Evolutionary conservation across 92 coral and sea anemone species (phyloP).

Genomic region (Porites evermanni): DNA sequence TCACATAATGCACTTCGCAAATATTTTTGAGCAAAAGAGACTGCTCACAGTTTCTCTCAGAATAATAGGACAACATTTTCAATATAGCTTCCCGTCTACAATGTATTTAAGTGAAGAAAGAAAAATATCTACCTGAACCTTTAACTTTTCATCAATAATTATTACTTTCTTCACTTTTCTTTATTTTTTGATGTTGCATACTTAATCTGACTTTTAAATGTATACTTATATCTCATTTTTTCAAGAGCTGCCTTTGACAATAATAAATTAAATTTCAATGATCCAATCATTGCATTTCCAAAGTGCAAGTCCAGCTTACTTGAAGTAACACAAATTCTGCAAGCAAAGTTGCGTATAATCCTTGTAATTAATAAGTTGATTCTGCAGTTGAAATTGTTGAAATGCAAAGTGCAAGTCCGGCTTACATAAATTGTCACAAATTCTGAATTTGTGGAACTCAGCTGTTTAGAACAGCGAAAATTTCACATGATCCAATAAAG

Average conservation of each 20-base stretch:
- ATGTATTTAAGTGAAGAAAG: no score
- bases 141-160: no score
- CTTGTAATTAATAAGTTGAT: neutral
- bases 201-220: neutral
- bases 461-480: slow-evolving; percentile 37
- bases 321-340: slow-evolving; percentile 1
- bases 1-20: no score
- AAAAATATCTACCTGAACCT: no score
- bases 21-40: no score
- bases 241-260: slow-evolving; percentile 15
- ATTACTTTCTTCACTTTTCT: no score
- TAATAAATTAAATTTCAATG: neutral
- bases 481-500: neutral
- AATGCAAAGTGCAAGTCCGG: slow-evolving; percentile 17
- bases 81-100: no score
- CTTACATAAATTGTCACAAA: slow-evolving; percentile 18
- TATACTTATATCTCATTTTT: neutral
- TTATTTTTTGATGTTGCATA: no score
- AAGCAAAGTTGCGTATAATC: neutral
- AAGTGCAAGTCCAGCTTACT: slow-evolving; percentile 41
- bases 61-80: no score
- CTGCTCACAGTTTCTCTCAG: no score
- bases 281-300: slow-evolving; percentile 6
- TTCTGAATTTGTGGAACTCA: slow-evolving; percentile 1
- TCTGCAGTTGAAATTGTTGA: neutral